Conservation (phyloP, 2,113 vertebrate genomes). For the Axis porcinus region DNA sequence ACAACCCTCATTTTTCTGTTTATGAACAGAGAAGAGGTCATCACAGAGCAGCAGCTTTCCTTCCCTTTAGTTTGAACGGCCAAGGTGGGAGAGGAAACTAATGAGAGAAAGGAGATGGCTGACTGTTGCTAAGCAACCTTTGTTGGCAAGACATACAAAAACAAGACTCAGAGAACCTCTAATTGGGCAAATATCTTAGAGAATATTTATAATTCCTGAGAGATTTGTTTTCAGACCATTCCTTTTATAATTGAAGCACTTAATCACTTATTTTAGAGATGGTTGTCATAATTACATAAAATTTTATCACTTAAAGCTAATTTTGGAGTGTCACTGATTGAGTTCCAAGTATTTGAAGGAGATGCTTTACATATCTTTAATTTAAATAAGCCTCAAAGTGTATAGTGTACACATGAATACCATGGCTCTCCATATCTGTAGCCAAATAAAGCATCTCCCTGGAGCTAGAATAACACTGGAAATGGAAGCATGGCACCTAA, state of each 20-base stretch:
- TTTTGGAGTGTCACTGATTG: slow-evolving; percentile 60
- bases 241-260: slow-evolving; percentile 50
- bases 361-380: neutral
- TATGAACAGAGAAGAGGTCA: neutral
- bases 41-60: neutral
- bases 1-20: slow-evolving; percentile 34
- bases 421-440: neutral
- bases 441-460: neutral
- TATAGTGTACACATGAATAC: neutral
- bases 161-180: slow-evolving; percentile 49
- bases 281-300: slow-evolving; percentile 62
- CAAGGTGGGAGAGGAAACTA: slow-evolving; percentile 41
- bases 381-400: neutral
- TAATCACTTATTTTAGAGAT: slow-evolving; percentile 65
- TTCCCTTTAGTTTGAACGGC: neutral
- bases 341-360: slow-evolving; percentile 46
- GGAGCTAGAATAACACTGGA: neutral
- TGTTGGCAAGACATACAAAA: slow-evolving; percentile 57
- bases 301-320: slow-evolving; percentile 56
- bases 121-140: slow-evolving; percentile 75
- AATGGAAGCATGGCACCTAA: neutral
- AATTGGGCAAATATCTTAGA: slow-evolving; percentile 61
- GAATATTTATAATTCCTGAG: slow-evolving; percentile 65
- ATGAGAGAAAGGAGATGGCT: slow-evolving; percentile 28
- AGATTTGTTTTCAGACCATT: slow-evolving; percentile 62